Evolutionary conservation across 2,888 invertebrate genomes (phyloP), one percentile per base, ranked within the genome.

Genomic region (Luperina nickerlii): DNA sequence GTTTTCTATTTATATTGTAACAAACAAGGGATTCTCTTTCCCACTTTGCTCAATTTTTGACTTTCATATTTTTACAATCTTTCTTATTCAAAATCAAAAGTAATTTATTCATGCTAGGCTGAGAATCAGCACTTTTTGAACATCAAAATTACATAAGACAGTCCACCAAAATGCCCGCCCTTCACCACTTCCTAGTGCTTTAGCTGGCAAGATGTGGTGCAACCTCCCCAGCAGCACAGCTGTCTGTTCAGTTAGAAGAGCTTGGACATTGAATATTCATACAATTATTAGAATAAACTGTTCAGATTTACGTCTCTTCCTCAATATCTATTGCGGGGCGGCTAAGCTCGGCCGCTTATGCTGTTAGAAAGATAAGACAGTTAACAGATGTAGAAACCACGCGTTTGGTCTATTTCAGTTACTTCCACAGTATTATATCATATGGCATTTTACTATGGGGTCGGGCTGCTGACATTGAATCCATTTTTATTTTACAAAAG

Each of bases 51-150:
- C 4, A 65, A 65, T 65, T 65, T 38, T 66, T 7, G 13, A 32
- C 48, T 51, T 13, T 51, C 2, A 24, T 51, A 24, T 32, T 51
- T 57, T 57, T n/a, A 11, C 18, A 57, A 57, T 51, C 5, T 57
- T 7, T 71, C 11, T 71, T n/a, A n/a, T 63, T 63, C 63, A 60
- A n/a, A 60, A 60, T n/a, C 57, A n/a, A 60, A 60, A n/a, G n/a
- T n/a, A 13, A n/a, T 60, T n/a, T 60, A 60, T n/a, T 13, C 57
- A 60, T 0, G 11, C 11, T 60, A 60, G 11, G n/a, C 5, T n/a
- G 57, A 60, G 11, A 60, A 57, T 57, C 57, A 57, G 57, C n/a
- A 60, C n/a, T 60, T 13, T 60, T n/a, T n/a, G 11, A 11, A n/a
- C n/a, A 4, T n/a, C n/a, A n/a, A 24, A 57, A 60, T 60, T 60